Base-by-base conservation (phyloP, 2,113 vertebrate genomes). In the Myotis davidii region DNA sequence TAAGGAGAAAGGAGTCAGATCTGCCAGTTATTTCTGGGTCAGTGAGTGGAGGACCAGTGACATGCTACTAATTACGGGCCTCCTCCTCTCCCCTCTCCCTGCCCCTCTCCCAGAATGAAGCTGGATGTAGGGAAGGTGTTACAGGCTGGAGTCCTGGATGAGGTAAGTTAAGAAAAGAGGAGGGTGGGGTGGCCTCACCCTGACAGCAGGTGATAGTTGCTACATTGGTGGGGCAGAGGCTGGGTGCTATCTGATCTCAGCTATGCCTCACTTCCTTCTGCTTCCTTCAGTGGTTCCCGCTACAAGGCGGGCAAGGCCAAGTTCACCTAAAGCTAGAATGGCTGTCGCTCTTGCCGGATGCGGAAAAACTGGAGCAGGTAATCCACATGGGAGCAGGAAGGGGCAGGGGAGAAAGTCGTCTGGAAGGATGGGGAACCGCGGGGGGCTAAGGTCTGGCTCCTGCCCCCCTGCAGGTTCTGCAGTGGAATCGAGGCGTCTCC, bases 321-420 rank as follows among this genome's bases (percentile, higher is more conserved):
- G 98, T 99, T 74, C 99, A 99, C 97, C 98, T 99, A 95, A 98
- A 98, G 77, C 98, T 99, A 94, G 99, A 99, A 94, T 99, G 99
- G 99, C 98, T 99, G 54, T 99, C 98, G 10, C 98, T 99, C 93
- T 97, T 99, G 96, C 95, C 99, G 64, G 98, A 99, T 97, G 97
- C 98, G 94, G 99, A 99, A 95, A 98, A 99, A 91, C 98, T 99
- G 88, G 99, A 97, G 56, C 98, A 99, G 99, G 99, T 99, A 96
- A 98, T 97, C 5, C 37, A 27, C 2, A 0, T 0, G 32, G 74
- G 45, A 50, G 39, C 2, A 56, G 90, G 17, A 79, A 70, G 61
- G 56, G 37, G 48, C 18, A 23, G 59, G 69, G 81, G 52, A 56
- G 76, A 64, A 69, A 7, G 37, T 50, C n/a, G 25, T 32, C 45